A percentile compares a stretch with the other conserved stretches of the same genome.
Conservation (phyloP, 1,140 invertebrate genomes). For the Diachasmimorpha longicaudata region DNA sequence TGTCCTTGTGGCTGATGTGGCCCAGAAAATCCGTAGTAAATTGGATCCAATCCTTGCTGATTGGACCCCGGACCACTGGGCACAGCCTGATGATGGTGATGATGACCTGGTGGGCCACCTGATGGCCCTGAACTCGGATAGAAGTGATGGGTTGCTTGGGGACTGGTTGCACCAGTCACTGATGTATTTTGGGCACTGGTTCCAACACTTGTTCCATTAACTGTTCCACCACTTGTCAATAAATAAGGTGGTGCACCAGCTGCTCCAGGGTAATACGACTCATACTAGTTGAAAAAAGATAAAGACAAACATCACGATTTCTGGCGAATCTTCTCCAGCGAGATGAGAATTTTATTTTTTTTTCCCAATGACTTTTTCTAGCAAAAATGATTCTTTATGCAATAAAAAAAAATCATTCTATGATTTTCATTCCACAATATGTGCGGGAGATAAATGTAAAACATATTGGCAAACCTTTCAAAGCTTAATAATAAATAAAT, state of each 20-base stretch:
- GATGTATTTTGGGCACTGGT: conserved; percentile 40
- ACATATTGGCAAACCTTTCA: not conserved
- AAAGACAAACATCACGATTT: not conserved
- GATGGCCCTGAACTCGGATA: conserved; percentile 48
- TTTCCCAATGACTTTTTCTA: not conserved
- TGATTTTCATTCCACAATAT: not conserved
- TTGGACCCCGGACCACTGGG: conserved; percentile 40
- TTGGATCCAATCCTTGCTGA: conserved; percentile 52
- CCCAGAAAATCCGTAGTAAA: conserved; percentile 52
- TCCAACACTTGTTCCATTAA: conserved; percentile 41
- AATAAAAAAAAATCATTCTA: not conserved
- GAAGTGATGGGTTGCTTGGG: conserved; percentile 49
- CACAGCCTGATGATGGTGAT: conserved; percentile 48
- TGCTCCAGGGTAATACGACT: conserved; percentile 57
- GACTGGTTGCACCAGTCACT: conserved; percentile 46
- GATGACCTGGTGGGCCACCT: conserved; percentile 24
- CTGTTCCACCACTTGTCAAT: conserved; percentile 48
- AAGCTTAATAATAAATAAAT: conserved; percentile 7
- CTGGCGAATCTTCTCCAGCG: not conserved
- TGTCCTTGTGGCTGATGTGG: conserved; percentile 37
- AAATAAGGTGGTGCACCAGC: conserved; percentile 50
- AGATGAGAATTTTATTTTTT: not conserved
- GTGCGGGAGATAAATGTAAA: not conserved
- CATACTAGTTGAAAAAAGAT: conserved; percentile 50
- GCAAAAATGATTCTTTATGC: not conserved